phyloP scores from a whole-genome alignment of 1,140 invertebrate genomes.

The Pseudobourletiella spinata region DNA sequence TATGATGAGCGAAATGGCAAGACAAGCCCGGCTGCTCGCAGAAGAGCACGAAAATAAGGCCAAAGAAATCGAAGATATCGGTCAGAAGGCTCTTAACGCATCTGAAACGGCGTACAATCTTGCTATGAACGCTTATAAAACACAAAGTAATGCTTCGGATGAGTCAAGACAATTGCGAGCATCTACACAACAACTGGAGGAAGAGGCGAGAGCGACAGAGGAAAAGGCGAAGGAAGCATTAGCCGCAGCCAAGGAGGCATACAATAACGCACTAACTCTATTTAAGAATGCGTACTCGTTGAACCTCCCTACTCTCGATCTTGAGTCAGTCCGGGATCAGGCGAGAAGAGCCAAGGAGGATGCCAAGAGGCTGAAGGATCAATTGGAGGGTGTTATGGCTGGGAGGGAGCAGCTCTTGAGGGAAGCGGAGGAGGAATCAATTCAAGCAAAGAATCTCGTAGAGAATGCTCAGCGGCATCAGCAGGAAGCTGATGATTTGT shows the following conservation, averaged over 20 bases:
- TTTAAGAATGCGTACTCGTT: conserved; percentile 65
- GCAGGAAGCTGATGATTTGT: conserved; percentile 52
- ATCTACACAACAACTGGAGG: conserved; percentile 21
- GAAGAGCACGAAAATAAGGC: conserved; percentile 67
- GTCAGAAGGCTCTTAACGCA: conserved; percentile 70
- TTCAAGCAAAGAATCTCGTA: conserved; percentile 46
- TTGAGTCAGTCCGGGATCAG: conserved; percentile 52
- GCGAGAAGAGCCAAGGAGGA: conserved; percentile 36
- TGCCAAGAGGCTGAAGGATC: conserved; percentile 51
- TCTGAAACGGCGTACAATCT: conserved; percentile 69
- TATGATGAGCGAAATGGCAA: conserved; percentile 81
- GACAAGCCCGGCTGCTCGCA: conserved; percentile 68
- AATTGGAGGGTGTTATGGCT: conserved; percentile 52
- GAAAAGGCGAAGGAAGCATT: conserved; percentile 55
- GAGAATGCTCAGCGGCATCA: conserved; percentile 49
- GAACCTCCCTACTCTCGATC: conserved; percentile 62
- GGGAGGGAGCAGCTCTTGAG: conserved; percentile 49
- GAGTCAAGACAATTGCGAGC: conserved; percentile 18
- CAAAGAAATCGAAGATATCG: conserved; percentile 61
- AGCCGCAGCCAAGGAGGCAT: conserved; percentile 59
- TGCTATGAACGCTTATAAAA: conserved; percentile 66
- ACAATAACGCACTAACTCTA: conserved; percentile 67
- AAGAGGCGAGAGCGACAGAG: conserved; percentile 25
- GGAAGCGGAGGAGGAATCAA: conserved; percentile 52
- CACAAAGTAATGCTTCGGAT: conserved; percentile 61